Evolutionary conservation across 2,113 vertebrate species (phyloP).

Genomic region (Carollia perspicillata): DNA sequence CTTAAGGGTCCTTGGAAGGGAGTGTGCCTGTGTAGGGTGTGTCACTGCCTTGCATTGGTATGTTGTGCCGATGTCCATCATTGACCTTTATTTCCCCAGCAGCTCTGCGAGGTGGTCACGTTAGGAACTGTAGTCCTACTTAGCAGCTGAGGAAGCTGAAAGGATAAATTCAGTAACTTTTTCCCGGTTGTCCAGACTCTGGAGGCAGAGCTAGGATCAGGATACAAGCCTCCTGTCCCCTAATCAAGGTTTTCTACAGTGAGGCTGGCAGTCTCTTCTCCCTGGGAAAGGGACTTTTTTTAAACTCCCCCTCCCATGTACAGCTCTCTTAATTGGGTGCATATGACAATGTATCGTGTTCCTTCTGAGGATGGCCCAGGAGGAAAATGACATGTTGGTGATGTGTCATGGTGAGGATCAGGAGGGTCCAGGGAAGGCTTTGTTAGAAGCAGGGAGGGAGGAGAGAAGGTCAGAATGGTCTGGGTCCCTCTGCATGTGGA

Average conservation of each 20-base stretch:
- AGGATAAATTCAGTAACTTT: neutral
- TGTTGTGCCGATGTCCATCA: neutral
- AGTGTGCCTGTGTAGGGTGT: neutral
- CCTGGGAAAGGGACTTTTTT: neutral
- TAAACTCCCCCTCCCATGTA: neutral
- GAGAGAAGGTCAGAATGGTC: too few relatives aligned
- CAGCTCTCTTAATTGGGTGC: neutral
- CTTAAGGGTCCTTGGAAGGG: neutral
- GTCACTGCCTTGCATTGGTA: neutral
- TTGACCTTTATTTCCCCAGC: neutral
- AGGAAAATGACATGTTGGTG: too few relatives aligned
- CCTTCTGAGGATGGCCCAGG: neutral
- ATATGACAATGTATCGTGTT: neutral
- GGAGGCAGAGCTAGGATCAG: too few relatives aligned
- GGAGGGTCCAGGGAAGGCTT: too few relatives aligned
- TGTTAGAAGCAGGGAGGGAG: too few relatives aligned
- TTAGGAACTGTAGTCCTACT: neutral
- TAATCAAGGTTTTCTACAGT: neutral
- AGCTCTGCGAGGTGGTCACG: neutral
- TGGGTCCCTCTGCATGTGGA: too few relatives aligned
- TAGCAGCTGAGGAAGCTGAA: neutral
- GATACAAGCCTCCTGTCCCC: neutral
- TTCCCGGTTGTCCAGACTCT: neutral
- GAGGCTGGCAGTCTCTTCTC: neutral
- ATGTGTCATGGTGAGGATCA: too few relatives aligned